Base-by-base conservation (phyloP, 2,113 vertebrate genomes). In the Rhagologus leucostigma region DNA sequence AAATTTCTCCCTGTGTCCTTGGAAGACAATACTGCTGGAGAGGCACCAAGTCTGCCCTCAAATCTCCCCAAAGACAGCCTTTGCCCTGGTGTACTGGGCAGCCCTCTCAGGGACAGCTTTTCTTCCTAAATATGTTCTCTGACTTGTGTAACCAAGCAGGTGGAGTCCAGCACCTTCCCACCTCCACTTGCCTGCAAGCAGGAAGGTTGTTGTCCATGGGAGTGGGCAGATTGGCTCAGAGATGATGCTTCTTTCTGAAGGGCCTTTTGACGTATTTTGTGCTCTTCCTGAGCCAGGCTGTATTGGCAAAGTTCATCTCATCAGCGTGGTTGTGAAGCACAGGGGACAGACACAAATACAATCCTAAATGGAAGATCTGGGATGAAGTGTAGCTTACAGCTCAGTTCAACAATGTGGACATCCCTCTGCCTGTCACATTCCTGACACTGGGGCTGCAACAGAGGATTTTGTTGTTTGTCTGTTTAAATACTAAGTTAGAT, bases 301-400 rank as follows among this genome's bases (percentile, higher is more conserved):
- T 56, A 26, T 3, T 6, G 18, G 17, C 32, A 29, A 70, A 57
- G 53, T 32, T 19, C 30, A 35, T 7, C 9, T 27, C 18, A 60
- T 50, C 74, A 78, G 44, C 0, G 0, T 52, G 53, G 33, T 9
- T 55, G 27, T 47, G 42, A 21, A 85, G 59, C 35, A 21, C n/a
- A 16, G n/a, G 26, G 21, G 9, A 55, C 30, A 64, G 64, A 16
- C 47, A 39, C 10, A 59, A 87, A 59, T 17, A 50, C 0, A 5
- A 41, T 33, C 19, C 3, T 1, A 56, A 86, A 73, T 22, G 8
- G n/a, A 83, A 62, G 37, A 70, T 16, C 11, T 62, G 46, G 64
- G 49, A 50, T 29, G 21, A 78, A 63, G 16, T 0, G 11, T 20
- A 83, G 59, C 13, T 88, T 35, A 18, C 37, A 57, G 53, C 22